Conservation (phyloP, 2,113 vertebrate species). For the Hemiprocne comata region DNA sequence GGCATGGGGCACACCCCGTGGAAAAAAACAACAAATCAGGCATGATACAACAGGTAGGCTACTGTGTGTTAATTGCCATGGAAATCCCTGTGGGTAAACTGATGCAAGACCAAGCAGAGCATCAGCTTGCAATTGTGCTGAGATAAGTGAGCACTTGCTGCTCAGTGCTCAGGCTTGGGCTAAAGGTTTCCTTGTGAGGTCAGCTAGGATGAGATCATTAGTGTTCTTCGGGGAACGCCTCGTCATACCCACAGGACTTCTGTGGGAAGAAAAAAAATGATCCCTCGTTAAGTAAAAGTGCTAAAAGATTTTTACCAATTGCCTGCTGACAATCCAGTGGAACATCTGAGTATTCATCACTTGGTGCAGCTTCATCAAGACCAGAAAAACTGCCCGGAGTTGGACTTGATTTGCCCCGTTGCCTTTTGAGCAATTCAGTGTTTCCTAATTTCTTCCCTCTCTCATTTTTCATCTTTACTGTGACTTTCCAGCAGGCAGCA, state of each 20-base stretch:
- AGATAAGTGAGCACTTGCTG: background rate
- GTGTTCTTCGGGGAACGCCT: conserved; percentile 8
- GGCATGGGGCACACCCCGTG: background rate
- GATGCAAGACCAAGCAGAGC: background rate
- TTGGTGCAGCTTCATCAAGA: background rate
- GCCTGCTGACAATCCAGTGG: conserved; percentile 51
- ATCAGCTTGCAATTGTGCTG: background rate
- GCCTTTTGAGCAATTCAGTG: background rate
- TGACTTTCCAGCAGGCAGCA: conserved; percentile 33
- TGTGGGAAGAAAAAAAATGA: background rate
- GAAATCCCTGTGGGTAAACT: conserved; percentile 18
- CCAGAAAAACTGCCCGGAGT: background rate
- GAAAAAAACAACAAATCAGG: background rate
- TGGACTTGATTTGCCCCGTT: background rate
- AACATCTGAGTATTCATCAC: conserved; percentile 14
- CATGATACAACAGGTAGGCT: background rate
- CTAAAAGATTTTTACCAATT: conserved; percentile 28
- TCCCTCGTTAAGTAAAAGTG: conserved; percentile 13
- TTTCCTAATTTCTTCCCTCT: background rate
- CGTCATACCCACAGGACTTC: background rate
- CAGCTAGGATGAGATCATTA: conserved; percentile 33
- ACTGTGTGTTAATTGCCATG: background rate
- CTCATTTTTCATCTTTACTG: conserved; percentile 14
- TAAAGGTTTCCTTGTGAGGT: conserved; percentile 4
- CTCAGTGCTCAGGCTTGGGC: background rate